Evolutionary conservation across 2,797 vertebrate species (phyloP).

Genomic region (Peromyscus eremicus): DNA sequence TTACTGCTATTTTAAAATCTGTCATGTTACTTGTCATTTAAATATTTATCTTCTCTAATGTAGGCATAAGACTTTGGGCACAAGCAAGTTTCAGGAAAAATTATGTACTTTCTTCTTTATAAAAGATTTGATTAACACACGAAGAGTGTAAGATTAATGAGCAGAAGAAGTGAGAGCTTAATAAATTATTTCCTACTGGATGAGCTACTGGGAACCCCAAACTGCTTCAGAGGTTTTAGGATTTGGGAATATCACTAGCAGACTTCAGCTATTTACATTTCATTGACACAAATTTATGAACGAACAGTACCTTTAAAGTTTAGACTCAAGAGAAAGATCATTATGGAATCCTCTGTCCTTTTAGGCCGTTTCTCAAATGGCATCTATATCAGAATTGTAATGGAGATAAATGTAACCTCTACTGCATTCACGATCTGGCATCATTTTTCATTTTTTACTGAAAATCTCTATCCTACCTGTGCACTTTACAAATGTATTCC

Average conservation of each 20-base stretch:
- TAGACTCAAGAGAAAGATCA: constrained; percentile 43
- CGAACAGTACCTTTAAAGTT: neutral
- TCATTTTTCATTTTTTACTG: constrained; percentile 49
- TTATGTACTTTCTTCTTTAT: neutral
- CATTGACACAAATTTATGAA: neutral
- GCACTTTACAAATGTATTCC: constrained; percentile 60
- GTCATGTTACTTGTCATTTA: neutral
- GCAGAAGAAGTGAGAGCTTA: neutral
- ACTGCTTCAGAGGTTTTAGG: neutral
- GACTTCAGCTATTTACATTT: neutral
- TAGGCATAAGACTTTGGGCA: neutral
- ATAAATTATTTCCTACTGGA: neutral
- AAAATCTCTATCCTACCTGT: neutral
- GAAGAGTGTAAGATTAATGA: neutral
- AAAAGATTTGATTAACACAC: neutral
- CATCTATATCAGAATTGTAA: neutral
- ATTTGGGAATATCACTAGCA: neutral
- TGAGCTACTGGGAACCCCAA: neutral
- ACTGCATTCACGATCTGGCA: neutral
- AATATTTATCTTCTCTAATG: neutral
- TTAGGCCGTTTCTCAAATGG: neutral
- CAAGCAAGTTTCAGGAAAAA: neutral
- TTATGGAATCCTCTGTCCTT: neutral
- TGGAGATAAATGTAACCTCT: constrained; percentile 30
- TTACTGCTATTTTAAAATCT: neutral